phyloP scores from a whole-genome alignment of 1,140 invertebrate species.

The Calephelis nemesis region DNA sequence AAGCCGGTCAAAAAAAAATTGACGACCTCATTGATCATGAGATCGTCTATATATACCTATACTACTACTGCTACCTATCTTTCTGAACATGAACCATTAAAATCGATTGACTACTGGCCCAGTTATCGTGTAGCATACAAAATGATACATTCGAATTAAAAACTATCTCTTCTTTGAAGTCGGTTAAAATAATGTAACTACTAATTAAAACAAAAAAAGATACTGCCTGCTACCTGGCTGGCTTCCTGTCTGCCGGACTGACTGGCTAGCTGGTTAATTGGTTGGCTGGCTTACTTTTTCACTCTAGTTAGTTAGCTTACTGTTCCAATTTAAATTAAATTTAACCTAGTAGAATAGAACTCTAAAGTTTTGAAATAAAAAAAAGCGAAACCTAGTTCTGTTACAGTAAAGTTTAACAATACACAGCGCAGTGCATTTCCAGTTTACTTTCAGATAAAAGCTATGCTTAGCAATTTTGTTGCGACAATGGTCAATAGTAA shows the following conservation, averaged over 20 bases:
- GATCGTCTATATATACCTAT: no score
- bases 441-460: constrained; percentile 39
- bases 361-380: not conserved
- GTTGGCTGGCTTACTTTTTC: no score
- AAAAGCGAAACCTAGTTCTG: not conserved
- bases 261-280: no score
- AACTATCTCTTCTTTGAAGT: no score
- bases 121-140: not conserved
- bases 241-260: no score
- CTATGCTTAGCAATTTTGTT: constrained; percentile 50
- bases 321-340: not conserved
- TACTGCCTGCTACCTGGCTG: no score
- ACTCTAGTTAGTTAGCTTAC: no score
- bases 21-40: no score
- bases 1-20: no score
- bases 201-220: no score
- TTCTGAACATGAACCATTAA: not conserved
- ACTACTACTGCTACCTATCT: not conserved
- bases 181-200: no score
- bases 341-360: not conserved
- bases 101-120: no score
- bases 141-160: not conserved
- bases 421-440: constrained; percentile 1
- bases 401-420: not conserved
- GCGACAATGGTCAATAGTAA: constrained; percentile 39